Conservation (phyloP, 2,888 invertebrate genomes). For the Sepiola atlantica region DNA sequence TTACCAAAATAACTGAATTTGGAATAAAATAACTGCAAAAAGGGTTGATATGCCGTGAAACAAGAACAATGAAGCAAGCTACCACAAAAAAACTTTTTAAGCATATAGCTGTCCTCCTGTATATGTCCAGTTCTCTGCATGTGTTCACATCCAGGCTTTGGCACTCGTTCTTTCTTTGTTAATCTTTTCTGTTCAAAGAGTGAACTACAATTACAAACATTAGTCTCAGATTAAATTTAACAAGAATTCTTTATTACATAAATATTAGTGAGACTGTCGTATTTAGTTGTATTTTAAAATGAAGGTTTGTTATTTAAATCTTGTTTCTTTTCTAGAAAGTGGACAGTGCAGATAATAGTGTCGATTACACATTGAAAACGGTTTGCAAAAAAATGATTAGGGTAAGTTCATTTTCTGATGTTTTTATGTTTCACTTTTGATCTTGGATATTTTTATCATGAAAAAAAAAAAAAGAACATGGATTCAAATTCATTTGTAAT, state of each 20-base stretch:
- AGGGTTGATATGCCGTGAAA: no score
- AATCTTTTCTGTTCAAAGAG: neutral
- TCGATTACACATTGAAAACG: conserved; percentile 89
- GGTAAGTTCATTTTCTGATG: conserved; percentile 55
- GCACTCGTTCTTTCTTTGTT: no score
- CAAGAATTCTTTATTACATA: neutral
- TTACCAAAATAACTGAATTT: no score
- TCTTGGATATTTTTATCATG: no score
- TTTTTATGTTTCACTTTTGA: no score
- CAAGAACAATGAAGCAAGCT: no score
- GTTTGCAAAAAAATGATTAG: conserved; percentile 91
- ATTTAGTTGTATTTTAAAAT: neutral
- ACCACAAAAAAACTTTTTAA: no score
- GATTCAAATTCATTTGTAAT: no score
- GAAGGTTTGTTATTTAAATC: neutral
- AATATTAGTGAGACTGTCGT: neutral
- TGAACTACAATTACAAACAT: neutral
- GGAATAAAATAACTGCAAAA: no score
- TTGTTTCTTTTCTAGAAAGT: conserved; percentile 79
- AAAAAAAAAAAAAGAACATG: no score
- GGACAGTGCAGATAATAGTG: conserved; percentile 88
- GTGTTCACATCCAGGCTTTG: neutral
- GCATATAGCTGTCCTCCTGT: no score
- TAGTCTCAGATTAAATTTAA: neutral
- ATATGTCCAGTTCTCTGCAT: no score